phyloP scores from a whole-genome alignment of 30 jellyfish, hydroid and myxozoan species.

The Hydra vulgaris region DNA sequence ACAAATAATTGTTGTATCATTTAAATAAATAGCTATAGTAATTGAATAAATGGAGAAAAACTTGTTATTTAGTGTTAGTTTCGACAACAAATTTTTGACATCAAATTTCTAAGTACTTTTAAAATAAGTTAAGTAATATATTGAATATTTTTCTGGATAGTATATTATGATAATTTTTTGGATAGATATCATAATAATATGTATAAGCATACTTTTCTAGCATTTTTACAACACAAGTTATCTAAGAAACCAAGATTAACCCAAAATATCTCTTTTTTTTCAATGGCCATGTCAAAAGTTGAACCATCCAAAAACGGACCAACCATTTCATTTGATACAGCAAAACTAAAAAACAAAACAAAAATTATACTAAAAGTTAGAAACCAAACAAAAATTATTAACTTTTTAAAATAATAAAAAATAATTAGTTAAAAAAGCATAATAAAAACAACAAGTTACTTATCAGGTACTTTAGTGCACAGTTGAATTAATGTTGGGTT shows the following conservation, averaged over 20 bases:
- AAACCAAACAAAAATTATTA: background rate
- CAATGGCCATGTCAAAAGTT: constrained; percentile 58
- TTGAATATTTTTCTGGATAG: no score
- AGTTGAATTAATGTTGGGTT: constrained; percentile 52
- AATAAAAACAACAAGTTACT: constrained; percentile 26
- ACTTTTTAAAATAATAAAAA: no score
- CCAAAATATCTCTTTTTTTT: constrained; percentile 39
- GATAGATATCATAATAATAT: no score
- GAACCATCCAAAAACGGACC: constrained; percentile 69
- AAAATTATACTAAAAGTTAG: constrained; percentile 30
- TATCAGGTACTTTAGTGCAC: constrained; percentile 66
- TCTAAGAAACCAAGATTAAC: constrained; percentile 45
- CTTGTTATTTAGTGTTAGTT: no score
- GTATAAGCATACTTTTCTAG: constrained; percentile 45
- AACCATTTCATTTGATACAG: constrained; percentile 70
- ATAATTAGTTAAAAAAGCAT: background rate
- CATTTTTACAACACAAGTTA: constrained; percentile 37
- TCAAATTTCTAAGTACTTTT: no score
- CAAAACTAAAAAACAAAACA: constrained; percentile 35
- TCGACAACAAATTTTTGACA: no score
- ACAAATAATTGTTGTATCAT: no score
- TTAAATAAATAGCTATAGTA: no score
- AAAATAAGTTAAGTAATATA: no score
- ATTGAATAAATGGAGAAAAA: no score
- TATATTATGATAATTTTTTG: no score